These are phyloP conservation scores for Microchrysa polita DNA, from an alignment of 2,888 invertebrate species.

Conservation along the genomic window DNA sequence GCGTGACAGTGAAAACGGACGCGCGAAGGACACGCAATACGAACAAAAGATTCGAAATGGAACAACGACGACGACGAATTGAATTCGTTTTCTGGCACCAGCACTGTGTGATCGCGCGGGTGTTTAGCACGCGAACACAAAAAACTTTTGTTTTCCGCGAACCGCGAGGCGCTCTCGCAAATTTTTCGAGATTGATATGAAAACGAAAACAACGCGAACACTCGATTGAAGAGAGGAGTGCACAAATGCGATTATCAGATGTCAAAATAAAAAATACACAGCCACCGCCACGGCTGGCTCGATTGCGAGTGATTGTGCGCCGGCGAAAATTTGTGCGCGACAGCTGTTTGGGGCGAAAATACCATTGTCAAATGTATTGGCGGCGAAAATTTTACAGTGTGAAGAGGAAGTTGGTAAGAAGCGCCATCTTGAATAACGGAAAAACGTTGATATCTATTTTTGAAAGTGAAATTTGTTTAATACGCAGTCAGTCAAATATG, in stretches of 20 bases:
- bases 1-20: too few relatives aligned
- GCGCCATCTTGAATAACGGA: too few relatives aligned
- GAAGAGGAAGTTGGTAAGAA: too few relatives aligned
- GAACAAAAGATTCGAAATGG: neutral
- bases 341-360: conserved; percentile 12
- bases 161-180: neutral
- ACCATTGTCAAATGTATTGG: neutral
- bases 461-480: too few relatives aligned
- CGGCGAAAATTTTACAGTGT: neutral
- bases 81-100: neutral
- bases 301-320: neutral
- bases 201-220: conserved; percentile 6
- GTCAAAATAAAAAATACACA: conserved; percentile 24
- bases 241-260: neutral
- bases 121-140: neutral
- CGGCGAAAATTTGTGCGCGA: conserved; percentile 1
- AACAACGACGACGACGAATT: neutral
- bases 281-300: conserved; percentile 2
- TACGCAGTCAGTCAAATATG: too few relatives aligned
- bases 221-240: neutral
- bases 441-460: too few relatives aligned
- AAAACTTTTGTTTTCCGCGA: conserved; percentile 1
- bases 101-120: neutral
- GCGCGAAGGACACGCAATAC: neutral
- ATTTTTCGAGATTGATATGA: neutral